These are phyloP conservation scores for Chydorus sphaericus DNA, from an alignment of 2,888 invertebrate species.

Conservation along the genomic window DNA sequence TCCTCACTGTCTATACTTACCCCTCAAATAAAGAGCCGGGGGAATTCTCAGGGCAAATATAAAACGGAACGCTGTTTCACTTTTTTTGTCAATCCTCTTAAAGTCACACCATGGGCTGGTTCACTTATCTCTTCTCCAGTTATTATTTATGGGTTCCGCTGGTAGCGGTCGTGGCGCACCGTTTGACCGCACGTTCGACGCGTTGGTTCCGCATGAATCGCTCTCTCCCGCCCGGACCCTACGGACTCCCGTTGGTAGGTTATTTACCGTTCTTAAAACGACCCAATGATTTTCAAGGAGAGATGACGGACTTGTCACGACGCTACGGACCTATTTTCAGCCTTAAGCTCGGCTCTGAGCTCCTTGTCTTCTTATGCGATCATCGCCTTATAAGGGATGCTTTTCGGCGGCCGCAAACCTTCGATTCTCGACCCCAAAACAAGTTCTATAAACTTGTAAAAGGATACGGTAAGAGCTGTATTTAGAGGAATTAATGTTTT, in stretches of 20 bases:
- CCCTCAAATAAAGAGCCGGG: no score
- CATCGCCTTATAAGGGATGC: constrained; percentile 71
- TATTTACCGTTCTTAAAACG: constrained; percentile 68
- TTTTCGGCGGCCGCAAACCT: constrained; percentile 71
- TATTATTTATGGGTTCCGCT: no score
- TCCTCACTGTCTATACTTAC: no score
- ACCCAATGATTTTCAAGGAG: constrained; percentile 54
- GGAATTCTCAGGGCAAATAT: no score
- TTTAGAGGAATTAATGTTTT: no score
- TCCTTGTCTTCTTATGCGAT: constrained; percentile 73
- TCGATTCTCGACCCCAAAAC: constrained; percentile 72
- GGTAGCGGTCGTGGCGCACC: no score
- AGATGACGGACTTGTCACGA: constrained; percentile 58
- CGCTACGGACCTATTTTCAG: constrained; percentile 71
- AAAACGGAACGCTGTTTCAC: no score
- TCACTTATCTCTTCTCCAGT: no score
- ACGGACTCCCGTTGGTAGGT: constrained; percentile 71
- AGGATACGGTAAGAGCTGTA: constrained; percentile 62
- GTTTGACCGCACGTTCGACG: no score
- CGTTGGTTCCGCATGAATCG: no score
- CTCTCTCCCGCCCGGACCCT: constrained; percentile 67
- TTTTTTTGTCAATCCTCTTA: no score
- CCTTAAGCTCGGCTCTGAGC: constrained; percentile 61
- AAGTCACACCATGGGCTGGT: no score
- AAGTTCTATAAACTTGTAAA: constrained; percentile 72